Evolutionary conservation across 1,140 invertebrate species (phyloP).

Genomic region (Micrasema minimum): DNA sequence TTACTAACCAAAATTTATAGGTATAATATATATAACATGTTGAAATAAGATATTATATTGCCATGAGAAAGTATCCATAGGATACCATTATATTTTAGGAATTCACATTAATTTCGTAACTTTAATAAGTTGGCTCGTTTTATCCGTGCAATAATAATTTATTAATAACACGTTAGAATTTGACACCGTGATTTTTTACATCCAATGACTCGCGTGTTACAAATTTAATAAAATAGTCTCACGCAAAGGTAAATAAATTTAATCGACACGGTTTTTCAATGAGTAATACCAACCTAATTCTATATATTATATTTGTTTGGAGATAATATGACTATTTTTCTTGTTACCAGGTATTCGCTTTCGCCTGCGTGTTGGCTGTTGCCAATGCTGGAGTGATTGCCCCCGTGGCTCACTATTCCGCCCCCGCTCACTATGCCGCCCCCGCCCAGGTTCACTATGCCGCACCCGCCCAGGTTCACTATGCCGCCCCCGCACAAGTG

Average conservation of each 20-base stretch:
- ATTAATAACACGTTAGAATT: neutral
- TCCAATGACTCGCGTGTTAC: too few relatives aligned
- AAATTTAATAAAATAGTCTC: too few relatives aligned
- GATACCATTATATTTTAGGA: constrained; percentile 2
- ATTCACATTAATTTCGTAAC: neutral
- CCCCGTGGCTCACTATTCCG: constrained; percentile 45
- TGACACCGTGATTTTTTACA: neutral
- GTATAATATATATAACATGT: too few relatives aligned
- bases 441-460: constrained; percentile 57
- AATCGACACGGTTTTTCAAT: neutral
- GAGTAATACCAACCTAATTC: neutral
- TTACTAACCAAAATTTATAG: too few relatives aligned
- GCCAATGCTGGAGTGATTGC: constrained; percentile 52
- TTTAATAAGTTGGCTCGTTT: neutral
- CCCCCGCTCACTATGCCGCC: constrained; percentile 47
- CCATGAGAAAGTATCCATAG: too few relatives aligned
- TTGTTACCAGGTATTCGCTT: constrained; percentile 41
- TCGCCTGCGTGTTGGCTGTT: constrained; percentile 51
- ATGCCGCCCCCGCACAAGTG: constrained; percentile 50
- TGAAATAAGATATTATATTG: too few relatives aligned
- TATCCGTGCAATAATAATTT: too few relatives aligned
- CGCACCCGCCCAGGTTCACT: constrained; percentile 52
- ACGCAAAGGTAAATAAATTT: neutral
- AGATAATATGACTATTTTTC: constrained; percentile 7
- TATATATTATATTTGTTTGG: too few relatives aligned